Evolutionary conservation across 2,797 vertebrate species (phyloP), one percentile per base, ranked within the genome.

Genomic region (Sebastes ruberrimus): DNA sequence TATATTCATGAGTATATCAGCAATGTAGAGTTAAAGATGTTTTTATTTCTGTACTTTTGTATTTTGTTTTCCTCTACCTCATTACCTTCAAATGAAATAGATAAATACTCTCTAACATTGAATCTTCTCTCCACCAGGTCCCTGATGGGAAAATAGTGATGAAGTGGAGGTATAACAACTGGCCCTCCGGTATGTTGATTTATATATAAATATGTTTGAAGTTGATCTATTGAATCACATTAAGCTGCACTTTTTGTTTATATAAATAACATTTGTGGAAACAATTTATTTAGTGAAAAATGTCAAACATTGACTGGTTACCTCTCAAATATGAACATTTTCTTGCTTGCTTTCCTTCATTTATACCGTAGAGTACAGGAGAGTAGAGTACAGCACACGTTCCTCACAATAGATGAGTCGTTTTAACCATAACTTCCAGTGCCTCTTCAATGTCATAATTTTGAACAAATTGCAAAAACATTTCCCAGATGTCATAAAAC

Each of bases 111-210:
- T 16, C 13, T 10, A 53, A 73, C 30, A 13, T 0, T 5, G 6
- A 30, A 7, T 67, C 3, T 1, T 75, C 9, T 76, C 42, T 64
- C 52, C 66, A 56, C 42, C 86, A 99, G 98, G 94, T 98, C 32
- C 95, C 96, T 6, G 97, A 99, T 87, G 96, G 98, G 93, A 97
- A 97, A 65, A 98, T 99, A 86, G 90, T 95, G 4, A 99, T 99
- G 98, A 98, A 97, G 86, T 99, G 98, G 98, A 95, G 98, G 93
- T 99, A 97, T 95, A 99, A 98, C 90, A 97, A 97, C 80, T 99
- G 98, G 98, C 98, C 98, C 80, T 94, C 95, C 77, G 98, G 98
- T 99, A 95, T 75, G 97, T 88, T 3, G 2, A 25, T 33, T 14
- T 38, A 38, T 38, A 38, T 38, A 38, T 1, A 38, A 38, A 38